phyloP scores from a whole-genome alignment of 2,888 invertebrate genomes.

The Drosophila pegasa region DNA sequence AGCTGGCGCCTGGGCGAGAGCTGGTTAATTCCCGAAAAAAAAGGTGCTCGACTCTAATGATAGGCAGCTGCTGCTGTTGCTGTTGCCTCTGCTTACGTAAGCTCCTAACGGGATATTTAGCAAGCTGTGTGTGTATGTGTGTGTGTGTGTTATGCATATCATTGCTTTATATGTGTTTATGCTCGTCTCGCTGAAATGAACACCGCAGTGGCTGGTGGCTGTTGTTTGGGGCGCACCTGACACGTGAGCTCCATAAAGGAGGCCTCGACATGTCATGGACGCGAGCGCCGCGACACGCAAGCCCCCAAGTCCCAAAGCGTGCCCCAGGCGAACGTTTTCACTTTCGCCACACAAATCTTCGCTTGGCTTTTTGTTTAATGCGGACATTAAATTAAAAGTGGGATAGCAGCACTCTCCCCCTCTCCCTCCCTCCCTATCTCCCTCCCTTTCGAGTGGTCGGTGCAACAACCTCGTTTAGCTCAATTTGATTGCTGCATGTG shows the following conservation, averaged over 20 bases:
- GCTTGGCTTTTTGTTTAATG: slow-evolving; percentile 30
- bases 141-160: slow-evolving; percentile 64
- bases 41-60: slow-evolving; percentile 69
- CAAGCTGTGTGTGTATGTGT: slow-evolving; percentile 26
- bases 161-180: slow-evolving; percentile 71
- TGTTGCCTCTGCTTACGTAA: slow-evolving; percentile 67
- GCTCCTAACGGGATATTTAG: slow-evolving; percentile 78
- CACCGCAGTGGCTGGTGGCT: slow-evolving; percentile 45
- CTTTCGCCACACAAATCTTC: slow-evolving; percentile 54
- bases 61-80: slow-evolving; percentile 55
- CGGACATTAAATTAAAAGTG: slow-evolving; percentile 7
- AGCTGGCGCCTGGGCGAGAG: slow-evolving; percentile 18
- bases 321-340: slow-evolving; percentile 30
- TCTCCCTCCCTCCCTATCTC: neutral
- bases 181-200: slow-evolving; percentile 72
- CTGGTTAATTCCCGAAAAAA: slow-evolving; percentile 58
- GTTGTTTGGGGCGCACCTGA: slow-evolving; percentile 56
- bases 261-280: slow-evolving; percentile 78
- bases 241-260: slow-evolving; percentile 70
- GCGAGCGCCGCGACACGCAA: slow-evolving; percentile 70
- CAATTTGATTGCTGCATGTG: slow-evolving; percentile 43
- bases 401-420: neutral
- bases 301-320: slow-evolving; percentile 43
- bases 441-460: slow-evolving; percentile 49
- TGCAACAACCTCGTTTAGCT: slow-evolving; percentile 74